A percentile compares a stretch with the other conserved stretches of the same genome.
These are phyloP conservation scores for Branchellion lobata DNA, from an alignment of 2,888 invertebrate species.

Conservation along the genomic window DNA sequence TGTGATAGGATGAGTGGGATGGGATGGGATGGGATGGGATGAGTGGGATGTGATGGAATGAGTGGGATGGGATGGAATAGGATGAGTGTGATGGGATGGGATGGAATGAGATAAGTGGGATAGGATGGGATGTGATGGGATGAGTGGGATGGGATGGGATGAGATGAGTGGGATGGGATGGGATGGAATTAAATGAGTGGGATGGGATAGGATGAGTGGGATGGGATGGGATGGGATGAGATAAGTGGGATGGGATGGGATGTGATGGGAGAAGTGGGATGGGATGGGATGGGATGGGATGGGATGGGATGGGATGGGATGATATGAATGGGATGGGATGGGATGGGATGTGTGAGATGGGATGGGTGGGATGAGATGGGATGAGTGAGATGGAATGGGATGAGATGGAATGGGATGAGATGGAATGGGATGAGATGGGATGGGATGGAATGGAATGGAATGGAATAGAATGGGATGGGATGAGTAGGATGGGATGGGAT, in stretches of 20 bases:
- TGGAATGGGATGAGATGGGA: not conserved
- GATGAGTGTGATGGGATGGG: not conserved
- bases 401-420: not conserved
- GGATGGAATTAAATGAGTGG: not conserved
- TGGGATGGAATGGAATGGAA: not conserved
- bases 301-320: not conserved
- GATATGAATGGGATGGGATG: not conserved
- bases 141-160: not conserved
- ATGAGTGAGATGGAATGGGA: not conserved
- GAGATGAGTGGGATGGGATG: not conserved
- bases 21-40: not conserved
- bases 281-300: not conserved
- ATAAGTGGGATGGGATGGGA: not conserved
- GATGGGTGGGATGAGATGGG: not conserved
- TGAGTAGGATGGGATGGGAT: not conserved
- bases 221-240: not conserved
- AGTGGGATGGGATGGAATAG: not conserved
- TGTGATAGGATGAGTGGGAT: not conserved
- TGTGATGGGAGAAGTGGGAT: not conserved
- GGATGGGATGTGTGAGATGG: not conserved
- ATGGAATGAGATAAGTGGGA: not conserved
- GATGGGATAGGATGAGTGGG: not conserved
- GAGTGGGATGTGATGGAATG: not conserved
- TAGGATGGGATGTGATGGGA: not conserved
- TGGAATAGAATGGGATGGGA: not conserved